A percentile compares a stretch with the other conserved stretches of the same genome.
phyloP scores from a whole-genome alignment of 2,888 invertebrate genomes.

The Xestobium rufovillosum region DNA sequence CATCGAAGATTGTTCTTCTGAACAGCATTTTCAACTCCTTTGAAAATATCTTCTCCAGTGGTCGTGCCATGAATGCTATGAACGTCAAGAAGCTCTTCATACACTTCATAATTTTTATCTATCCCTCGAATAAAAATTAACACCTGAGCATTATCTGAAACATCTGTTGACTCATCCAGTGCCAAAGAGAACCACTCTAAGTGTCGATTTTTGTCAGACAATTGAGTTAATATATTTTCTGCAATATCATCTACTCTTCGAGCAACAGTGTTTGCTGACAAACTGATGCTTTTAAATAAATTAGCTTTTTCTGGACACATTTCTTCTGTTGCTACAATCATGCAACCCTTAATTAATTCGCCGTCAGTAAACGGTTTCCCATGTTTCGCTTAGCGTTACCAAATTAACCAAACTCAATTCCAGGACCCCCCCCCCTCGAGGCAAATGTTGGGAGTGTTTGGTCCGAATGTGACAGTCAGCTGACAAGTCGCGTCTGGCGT shows the following conservation, averaged over 20 bases:
- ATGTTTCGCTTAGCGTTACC: too few relatives aligned
- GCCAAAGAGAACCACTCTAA: slow-evolving; percentile 25
- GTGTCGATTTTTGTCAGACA: too few relatives aligned
- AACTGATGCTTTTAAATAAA: too few relatives aligned
- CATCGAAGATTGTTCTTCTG: slow-evolving; percentile 20
- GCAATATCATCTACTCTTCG: too few relatives aligned
- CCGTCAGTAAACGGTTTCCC: slow-evolving; percentile 28
- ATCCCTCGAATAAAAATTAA: slow-evolving; percentile 19
- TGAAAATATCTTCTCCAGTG: slow-evolving; percentile 21
- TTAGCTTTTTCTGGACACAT: slow-evolving; percentile 25
- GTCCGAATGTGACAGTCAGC: too few relatives aligned
- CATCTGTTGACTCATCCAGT: slow-evolving; percentile 25
- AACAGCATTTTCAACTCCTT: slow-evolving; percentile 20
- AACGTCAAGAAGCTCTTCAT: slow-evolving; percentile 21
- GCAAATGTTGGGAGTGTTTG: too few relatives aligned
- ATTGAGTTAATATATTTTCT: too few relatives aligned
- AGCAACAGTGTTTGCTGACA: slow-evolving; percentile 25
- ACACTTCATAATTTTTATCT: slow-evolving; percentile 20
- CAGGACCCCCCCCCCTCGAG: too few relatives aligned
- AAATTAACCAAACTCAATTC: too few relatives aligned
- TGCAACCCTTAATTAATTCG: slow-evolving; percentile 27
- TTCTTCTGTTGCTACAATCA: slow-evolving; percentile 25
- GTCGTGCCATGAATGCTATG: slow-evolving; percentile 22
- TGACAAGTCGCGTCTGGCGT: too few relatives aligned
- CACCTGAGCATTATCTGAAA: too few relatives aligned